Base-by-base conservation (phyloP, 2,113 vertebrate genomes). In the Grammomys dolichurus region DNA sequence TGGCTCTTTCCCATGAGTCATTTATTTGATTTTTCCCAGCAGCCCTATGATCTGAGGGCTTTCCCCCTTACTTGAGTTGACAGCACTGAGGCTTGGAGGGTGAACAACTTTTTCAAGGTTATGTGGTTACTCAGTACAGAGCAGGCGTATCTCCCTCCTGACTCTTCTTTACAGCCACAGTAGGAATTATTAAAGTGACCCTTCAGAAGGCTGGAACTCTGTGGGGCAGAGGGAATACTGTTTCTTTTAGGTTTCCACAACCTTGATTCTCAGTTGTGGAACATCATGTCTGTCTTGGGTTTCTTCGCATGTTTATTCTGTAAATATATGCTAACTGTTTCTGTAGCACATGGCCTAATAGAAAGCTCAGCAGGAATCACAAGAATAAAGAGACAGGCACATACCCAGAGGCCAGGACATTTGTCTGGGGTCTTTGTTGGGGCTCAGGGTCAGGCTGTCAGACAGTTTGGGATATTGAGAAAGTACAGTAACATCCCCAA, bases 11-110 rank as follows among this genome's bases (percentile, higher is more conserved):
- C 87, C 10, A 3, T 75, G 89, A 89, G 78, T 87, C 51, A 67
- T 93, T 91, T 87, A 46, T 86, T 84, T 91, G 78, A 89, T 48
- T 93, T 84, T 96, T 72, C 60, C 60, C 70, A 91, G 90, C 63
- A 95, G 69, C 48, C 75, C 70, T 93, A 5, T 80, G 46, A 56
- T 93, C 94, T 58, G 89, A 72, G 89, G 63, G 43, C 24, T 95
- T 1, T 9, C 24, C 36, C 69, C 36, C 84, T 56, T 2, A 46
- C 56, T 56, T 78, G 78, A 88, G 54, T 56, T 84, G 43, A 72
- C 69, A 88, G 87, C 69, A 88, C 58, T n/a, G 20, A 89, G 36
- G 14, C 54, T 89, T 60, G 89, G 73, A 43, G 67, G 48, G 31
- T 20, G 10, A 33, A 69, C 46, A 43, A 4, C 65, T 90, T 85